phyloP scores from a whole-genome alignment of 2,113 vertebrate species.

The Atlantisia rogersi region DNA sequence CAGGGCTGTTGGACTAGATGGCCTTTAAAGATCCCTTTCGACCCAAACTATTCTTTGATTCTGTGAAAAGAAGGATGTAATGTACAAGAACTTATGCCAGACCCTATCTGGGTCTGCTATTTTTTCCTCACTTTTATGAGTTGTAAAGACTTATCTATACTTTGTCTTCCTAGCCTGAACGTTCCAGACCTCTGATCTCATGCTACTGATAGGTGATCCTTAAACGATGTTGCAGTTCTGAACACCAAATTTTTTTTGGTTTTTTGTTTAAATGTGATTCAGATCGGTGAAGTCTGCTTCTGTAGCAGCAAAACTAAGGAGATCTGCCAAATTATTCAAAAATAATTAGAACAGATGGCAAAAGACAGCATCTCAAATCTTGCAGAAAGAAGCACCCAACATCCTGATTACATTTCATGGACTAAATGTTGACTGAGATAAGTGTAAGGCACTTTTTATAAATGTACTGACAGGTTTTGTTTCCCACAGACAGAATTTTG shows the following conservation, averaged over 20 bases:
- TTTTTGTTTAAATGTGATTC: neutral
- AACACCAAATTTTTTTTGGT: neutral
- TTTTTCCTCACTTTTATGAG: neutral
- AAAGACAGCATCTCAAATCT: conserved; percentile 28
- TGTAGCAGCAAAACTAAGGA: neutral
- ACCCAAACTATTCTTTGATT: no score
- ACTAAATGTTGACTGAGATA: neutral
- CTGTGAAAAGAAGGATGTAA: neutral
- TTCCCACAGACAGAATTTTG: neutral
- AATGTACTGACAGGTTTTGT: neutral
- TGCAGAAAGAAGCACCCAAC: conserved; percentile 40
- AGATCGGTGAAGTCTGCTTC: neutral
- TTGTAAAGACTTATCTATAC: neutral
- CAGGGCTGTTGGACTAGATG: no score
- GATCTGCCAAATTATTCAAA: conserved; percentile 48
- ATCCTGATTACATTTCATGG: conserved; percentile 6
- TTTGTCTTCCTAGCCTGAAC: neutral
- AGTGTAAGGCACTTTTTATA: neutral
- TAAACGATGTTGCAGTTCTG: neutral
- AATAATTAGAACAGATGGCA: conserved; percentile 64
- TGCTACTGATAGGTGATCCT: neutral
- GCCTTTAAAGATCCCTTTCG: no score
- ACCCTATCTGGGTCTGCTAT: neutral
- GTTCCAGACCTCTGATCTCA: neutral
- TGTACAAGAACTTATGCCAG: neutral